phyloP scores from a whole-genome alignment of 1,140 invertebrate species.

The Drosophila tani region DNA sequence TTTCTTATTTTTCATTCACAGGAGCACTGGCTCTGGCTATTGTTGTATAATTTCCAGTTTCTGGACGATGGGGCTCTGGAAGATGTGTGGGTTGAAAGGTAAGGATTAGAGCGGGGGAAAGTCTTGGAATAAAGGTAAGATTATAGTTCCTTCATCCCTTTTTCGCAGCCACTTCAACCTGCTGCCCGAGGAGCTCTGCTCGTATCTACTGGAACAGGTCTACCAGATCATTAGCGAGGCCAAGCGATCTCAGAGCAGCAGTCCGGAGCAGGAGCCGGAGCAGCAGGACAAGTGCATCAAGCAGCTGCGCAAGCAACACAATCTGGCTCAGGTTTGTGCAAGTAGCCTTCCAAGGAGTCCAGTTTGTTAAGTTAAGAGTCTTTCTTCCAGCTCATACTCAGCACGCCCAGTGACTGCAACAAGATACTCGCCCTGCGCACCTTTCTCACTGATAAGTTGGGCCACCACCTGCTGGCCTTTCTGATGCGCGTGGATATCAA shows the following conservation, averaged over 20 bases:
- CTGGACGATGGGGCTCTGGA: constrained; percentile 55
- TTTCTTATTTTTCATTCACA: constrained; percentile 29
- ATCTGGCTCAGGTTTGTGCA: constrained; percentile 67
- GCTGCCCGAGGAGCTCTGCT: constrained; percentile 75
- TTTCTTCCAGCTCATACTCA: constrained; percentile 67
- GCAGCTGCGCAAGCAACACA: constrained; percentile 71
- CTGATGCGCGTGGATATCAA: constrained; percentile 75
- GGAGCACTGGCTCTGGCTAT: constrained; percentile 77
- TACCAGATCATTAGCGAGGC: constrained; percentile 79
- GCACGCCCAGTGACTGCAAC: constrained; percentile 78
- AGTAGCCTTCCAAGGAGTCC: too few relatives aligned
- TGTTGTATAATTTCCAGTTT: constrained; percentile 78
- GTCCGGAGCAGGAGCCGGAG: constrained; percentile 45
- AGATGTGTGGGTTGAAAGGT: constrained; percentile 68
- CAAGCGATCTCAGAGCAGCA: constrained; percentile 54
- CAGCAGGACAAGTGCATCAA: constrained; percentile 65
- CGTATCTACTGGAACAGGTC: constrained; percentile 73
- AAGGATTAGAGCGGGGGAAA: background rate
- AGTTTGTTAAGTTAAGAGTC: background rate
- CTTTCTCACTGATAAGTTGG: constrained; percentile 74
- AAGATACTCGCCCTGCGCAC: constrained; percentile 78
- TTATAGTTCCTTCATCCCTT: background rate
- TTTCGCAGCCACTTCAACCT: constrained; percentile 68
- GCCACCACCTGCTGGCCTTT: constrained; percentile 76
- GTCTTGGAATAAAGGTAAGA: background rate